Evolutionary conservation across 1,140 invertebrate species (phyloP), one percentile per base, ranked within the genome.

Genomic region (Kradibia gibbosae): DNA sequence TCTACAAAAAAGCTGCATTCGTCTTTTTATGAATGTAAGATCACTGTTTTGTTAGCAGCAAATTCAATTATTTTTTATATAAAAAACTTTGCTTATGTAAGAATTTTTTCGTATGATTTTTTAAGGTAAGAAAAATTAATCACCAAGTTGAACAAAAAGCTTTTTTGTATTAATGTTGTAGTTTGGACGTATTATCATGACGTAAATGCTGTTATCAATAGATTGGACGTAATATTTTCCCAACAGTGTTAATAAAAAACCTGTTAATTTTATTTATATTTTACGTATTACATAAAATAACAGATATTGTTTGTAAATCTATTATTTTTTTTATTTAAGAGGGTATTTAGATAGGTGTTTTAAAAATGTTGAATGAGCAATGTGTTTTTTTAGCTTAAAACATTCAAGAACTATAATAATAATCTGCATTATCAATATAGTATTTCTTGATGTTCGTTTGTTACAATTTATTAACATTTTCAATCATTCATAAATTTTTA

Each of bases 401-500:
- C 5, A 39, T 76, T 4, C 11, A 11, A 25, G 28, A 42, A 28
- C 13, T 45, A 57, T 50, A 79, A 42, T 57, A 48, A 57, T 36
- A 57, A 39, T 57, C 15, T 25, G 72, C 57, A 36, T 72, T 79
- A 79, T 79, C 50, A 36, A 28, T 34, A n/a, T 31, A 74, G 36
- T n/a, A 74, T 55, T 55, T 55, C 31, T 57, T 22, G 15, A 20
- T 34, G 31, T 62, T 67, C 45, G 72, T 79, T 31, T 70, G 20
- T 72, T 77, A 2, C 22, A n/a, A 13, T 60, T 62, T 28, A 31
- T 48, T 25, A 34, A 31, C n/a, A 10, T n/a, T 76, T 48, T 62
- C 25, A 42, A 62, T 76, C 65, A 25, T n/a, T 48, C 39, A 22
- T 76, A 36, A 34, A 36, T 25, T 36, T 20, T 15, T 20, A 55